Evolutionary conservation across 2,797 vertebrate species (phyloP).

Genomic region (Lagocephalus sceleratus): DNA sequence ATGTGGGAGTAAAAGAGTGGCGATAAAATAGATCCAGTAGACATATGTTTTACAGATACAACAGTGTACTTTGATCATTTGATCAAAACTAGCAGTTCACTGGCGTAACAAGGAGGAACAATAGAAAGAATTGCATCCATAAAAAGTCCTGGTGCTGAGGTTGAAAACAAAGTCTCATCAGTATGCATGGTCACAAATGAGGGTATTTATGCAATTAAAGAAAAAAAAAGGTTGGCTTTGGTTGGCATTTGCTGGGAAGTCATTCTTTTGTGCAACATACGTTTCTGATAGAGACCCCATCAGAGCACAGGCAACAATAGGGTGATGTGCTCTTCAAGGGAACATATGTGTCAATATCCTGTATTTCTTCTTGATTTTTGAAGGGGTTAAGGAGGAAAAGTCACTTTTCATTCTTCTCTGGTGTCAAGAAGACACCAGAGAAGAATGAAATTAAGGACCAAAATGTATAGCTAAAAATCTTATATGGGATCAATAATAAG

Average conservation of each 20-base stretch:
- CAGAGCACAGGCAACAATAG: slow-evolving; percentile 1
- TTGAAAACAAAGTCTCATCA: slow-evolving; percentile 29
- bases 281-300: slow-evolving; percentile 23
- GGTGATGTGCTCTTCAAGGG: slow-evolving; percentile 4
- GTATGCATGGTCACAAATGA: slow-evolving; percentile 48
- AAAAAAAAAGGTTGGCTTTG: slow-evolving; percentile 24
- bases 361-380: too few species aligned
- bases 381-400: too few species aligned
- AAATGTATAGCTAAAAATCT: too few species aligned
- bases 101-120: slow-evolving; percentile 20
- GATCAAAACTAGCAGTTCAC: slow-evolving; percentile 44
- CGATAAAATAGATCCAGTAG: slow-evolving; percentile 13
- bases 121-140: slow-evolving; percentile 32
- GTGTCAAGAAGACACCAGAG: too few species aligned
- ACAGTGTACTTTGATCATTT: slow-evolving; percentile 46
- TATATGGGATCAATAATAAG: too few species aligned
- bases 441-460: too few species aligned
- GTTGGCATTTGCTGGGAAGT: slow-evolving; percentile 4
- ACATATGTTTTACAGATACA: slow-evolving; percentile 57
- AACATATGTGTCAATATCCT: slow-evolving; percentile 8
- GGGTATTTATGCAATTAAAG: slow-evolving; percentile 20
- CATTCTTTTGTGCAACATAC: slow-evolving; percentile 22
- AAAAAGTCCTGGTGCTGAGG: slow-evolving; percentile 18
- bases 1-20: slow-evolving; percentile 8
- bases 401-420: too few species aligned